phyloP scores from a whole-genome alignment of 1,140 invertebrate species.

The Bombus ignitus region DNA sequence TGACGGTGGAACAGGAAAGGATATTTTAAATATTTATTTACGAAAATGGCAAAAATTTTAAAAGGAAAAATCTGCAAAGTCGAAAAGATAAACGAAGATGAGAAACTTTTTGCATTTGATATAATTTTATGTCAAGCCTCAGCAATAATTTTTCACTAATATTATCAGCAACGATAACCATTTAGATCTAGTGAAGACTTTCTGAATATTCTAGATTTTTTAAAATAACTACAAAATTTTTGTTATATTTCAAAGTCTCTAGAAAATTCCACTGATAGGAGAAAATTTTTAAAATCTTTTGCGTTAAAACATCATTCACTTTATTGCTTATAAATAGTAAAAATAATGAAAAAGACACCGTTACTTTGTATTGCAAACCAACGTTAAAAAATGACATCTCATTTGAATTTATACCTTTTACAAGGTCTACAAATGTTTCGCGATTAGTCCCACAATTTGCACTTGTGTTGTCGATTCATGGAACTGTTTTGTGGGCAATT shows the following conservation, averaged over 20 bases:
- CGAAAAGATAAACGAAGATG: too few relatives aligned
- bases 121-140: background rate
- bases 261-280: background rate
- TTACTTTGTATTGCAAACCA: background rate
- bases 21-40: background rate
- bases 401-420: background rate
- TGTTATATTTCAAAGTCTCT: too few relatives aligned
- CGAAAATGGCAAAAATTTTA: background rate
- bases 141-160: too few relatives aligned
- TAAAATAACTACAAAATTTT: too few relatives aligned
- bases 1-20: background rate
- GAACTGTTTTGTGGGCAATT: slow-evolving; percentile 13
- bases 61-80: background rate
- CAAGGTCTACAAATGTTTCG: background rate
- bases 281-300: background rate
- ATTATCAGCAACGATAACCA: too few relatives aligned
- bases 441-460: slow-evolving; percentile 37
- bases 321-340: background rate
- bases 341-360: background rate
- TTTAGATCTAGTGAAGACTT: too few relatives aligned
- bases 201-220: too few relatives aligned
- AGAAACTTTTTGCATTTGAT: background rate
- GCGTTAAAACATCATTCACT: background rate
- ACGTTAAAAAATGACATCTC: background rate
- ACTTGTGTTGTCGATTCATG: slow-evolving; percentile 43